Evolutionary conservation across 2,888 invertebrate genomes (phyloP).

Genomic region (Sarcophaga rosellei): DNA sequence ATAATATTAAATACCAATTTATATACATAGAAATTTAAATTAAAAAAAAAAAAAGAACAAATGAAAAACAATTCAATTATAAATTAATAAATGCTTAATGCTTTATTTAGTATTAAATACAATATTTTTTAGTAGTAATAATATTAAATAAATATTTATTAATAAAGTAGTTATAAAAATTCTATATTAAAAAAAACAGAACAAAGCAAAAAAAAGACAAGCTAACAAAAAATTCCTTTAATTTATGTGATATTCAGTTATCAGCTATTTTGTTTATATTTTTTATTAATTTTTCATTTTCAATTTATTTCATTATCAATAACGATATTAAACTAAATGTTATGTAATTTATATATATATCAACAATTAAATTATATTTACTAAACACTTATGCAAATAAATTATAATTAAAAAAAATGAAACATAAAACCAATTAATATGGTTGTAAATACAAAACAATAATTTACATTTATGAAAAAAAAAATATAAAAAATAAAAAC

Average conservation of each 20-base stretch:
- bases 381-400: neutral
- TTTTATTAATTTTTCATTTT: neutral
- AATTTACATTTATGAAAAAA: constrained; percentile 45
- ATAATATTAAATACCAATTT: neutral
- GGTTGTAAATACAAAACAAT: constrained; percentile 67
- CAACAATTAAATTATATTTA: neutral
- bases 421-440: constrained; percentile 49
- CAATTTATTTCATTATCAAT: neutral
- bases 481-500: neutral
- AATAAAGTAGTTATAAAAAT: constrained; percentile 52
- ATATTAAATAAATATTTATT: constrained; percentile 14
- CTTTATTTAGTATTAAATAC: constrained; percentile 61
- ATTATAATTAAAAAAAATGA: constrained; percentile 33
- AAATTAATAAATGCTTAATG: constrained; percentile 49
- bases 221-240: constrained; percentile 52
- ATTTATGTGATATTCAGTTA: constrained; percentile 66
- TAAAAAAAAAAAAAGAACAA: neutral
- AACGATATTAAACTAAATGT: neutral
- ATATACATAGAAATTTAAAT: neutral
- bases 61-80: constrained; percentile 34
- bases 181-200: neutral
- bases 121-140: constrained; percentile 46
- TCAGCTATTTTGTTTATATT: constrained; percentile 29
- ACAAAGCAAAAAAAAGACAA: neutral
- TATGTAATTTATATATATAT: neutral